Conservation (phyloP, 2,113 vertebrate genomes). For the Glaucidium brasilianum region DNA sequence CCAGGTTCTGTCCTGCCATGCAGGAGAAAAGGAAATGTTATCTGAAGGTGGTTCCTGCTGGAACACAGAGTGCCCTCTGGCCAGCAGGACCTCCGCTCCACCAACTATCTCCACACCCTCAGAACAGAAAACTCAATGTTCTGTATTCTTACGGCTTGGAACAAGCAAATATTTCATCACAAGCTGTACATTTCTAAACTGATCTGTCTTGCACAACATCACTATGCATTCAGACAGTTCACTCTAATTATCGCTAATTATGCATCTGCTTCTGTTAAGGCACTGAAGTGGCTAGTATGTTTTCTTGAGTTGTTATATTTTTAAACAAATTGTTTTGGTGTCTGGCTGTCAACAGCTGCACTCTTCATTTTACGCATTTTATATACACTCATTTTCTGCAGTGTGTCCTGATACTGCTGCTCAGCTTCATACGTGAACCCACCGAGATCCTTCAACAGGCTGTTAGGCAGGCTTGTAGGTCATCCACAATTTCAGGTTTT, state of each 20-base stretch:
- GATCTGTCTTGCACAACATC: conserved; percentile 40
- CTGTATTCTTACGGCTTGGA: conserved; percentile 43
- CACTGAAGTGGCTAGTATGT: neutral
- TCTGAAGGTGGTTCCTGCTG: neutral
- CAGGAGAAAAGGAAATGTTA: neutral
- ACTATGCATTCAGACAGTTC: neutral
- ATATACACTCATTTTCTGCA: neutral
- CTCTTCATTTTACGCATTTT: neutral
- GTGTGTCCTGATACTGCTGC: neutral
- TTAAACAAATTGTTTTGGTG: neutral
- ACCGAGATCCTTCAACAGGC: neutral
- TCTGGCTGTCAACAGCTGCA: neutral
- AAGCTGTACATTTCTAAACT: conserved; percentile 20
- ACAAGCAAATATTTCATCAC: conserved; percentile 53
- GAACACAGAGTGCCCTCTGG: neutral
- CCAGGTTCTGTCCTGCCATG: neutral
- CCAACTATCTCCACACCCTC: neutral
- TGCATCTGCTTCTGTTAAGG: neutral
- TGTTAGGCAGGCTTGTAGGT: neutral
- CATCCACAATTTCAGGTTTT: neutral
- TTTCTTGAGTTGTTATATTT: conserved; percentile 17
- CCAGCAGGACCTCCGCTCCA: neutral
- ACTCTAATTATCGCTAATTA: neutral
- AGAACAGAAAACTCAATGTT: conserved; percentile 53
- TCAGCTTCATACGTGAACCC: neutral